Percentiles rank a stretch among this genome's conserved stretches.
Evolutionary conservation across 2,888 invertebrate genomes (phyloP).

Genomic region (Callyntrura guangdongensis): DNA sequence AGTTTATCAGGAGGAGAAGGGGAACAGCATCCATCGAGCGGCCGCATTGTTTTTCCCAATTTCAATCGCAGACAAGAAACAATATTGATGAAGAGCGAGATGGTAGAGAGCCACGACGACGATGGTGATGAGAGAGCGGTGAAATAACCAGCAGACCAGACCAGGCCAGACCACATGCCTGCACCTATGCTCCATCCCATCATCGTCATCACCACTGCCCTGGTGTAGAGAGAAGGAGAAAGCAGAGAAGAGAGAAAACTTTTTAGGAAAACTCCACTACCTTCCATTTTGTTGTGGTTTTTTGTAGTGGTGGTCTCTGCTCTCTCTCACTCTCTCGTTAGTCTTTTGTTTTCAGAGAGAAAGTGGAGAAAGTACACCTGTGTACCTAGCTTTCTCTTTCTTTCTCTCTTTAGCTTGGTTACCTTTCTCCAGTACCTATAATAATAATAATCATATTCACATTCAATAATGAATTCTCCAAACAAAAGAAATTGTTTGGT

Average conservation of each 20-base stretch:
- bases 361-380: slow-evolving; percentile 15
- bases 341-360: background rate
- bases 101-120: too few species aligned
- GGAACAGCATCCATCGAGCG: background rate
- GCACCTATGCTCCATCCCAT: slow-evolving; percentile 16
- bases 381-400: background rate
- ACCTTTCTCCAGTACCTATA: too few species aligned
- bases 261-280: slow-evolving; percentile 4
- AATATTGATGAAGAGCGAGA: slow-evolving; percentile 14
- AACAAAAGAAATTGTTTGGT: slow-evolving; percentile 26
- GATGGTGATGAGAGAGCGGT: background rate
- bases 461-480: slow-evolving; percentile 11
- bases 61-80: background rate
- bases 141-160: background rate
- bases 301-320: slow-evolving; percentile 8
- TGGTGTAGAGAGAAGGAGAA: background rate
- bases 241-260: slow-evolving; percentile 15
- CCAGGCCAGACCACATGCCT: slow-evolving; percentile 55
- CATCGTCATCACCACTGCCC: background rate
- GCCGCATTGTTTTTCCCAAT: slow-evolving; percentile 33
- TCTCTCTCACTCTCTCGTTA: slow-evolving; percentile 12
- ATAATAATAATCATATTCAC: slow-evolving; percentile 29
- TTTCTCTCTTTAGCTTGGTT: background rate
- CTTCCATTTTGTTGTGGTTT: slow-evolving; percentile 42
- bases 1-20: background rate